These are phyloP conservation scores for Mungos mungo DNA, from an alignment of 2,113 vertebrate genomes.

Conservation along the genomic window DNA sequence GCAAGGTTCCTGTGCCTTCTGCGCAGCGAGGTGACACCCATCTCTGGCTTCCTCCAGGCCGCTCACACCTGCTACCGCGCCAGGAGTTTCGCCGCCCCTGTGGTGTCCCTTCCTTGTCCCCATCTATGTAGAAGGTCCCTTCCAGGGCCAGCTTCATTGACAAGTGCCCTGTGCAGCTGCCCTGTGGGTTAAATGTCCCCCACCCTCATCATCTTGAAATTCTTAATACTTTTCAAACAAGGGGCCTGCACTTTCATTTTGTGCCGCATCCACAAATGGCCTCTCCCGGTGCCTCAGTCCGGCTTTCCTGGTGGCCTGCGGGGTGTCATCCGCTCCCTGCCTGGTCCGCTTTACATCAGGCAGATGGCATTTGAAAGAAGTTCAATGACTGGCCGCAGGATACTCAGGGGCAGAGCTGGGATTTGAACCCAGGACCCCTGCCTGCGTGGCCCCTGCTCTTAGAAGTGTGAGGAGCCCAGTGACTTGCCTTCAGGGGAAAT, in stretches of 20 bases:
- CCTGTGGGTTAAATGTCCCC: fast-evolving
- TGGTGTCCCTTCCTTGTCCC: not conserved
- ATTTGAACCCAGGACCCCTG: not conserved
- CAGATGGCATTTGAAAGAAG: not conserved
- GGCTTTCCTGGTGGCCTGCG: too few relatives aligned
- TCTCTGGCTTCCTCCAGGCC: not conserved
- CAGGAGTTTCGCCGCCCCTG: not conserved
- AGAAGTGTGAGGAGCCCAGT: not conserved
- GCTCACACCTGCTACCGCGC: too few relatives aligned
- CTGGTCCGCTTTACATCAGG: not conserved
- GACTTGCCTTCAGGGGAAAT: fast-evolving
- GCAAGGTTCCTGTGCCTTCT: fast-evolving
- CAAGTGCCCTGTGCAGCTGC: fast-evolving
- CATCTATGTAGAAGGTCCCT: not conserved
- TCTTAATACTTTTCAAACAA: not conserved
- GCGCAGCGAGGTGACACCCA: fast-evolving
- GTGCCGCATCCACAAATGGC: fast-evolving
- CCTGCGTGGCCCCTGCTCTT: fast-evolving
- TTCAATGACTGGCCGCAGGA: not conserved
- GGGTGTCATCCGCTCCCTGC: not conserved
- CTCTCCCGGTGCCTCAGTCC: fast-evolving
- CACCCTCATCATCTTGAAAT: not conserved
- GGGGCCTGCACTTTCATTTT: not conserved
- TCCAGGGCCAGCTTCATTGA: not conserved
- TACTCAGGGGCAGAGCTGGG: not conserved